Conservation (phyloP, 2,888 invertebrate species). For the Sympetrum striolatum region DNA sequence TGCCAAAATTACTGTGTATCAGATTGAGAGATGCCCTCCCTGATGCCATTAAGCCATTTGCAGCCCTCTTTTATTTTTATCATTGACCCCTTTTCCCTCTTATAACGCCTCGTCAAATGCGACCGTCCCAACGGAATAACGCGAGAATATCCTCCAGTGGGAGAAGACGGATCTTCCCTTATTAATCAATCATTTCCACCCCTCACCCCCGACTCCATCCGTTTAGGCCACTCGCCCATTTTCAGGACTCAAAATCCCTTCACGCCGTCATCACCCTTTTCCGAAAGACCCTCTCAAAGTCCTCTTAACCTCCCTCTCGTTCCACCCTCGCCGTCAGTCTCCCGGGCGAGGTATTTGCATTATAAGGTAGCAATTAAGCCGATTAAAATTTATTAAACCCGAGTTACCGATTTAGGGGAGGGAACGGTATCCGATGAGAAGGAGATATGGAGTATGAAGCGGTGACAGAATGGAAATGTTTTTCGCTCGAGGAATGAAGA, state of each 20-base stretch:
- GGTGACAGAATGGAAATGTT: not conserved
- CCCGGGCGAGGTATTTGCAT: conserved; percentile 19
- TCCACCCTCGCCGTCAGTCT: not conserved
- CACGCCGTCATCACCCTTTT: not conserved
- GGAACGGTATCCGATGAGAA: not conserved
- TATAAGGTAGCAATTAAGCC: conserved; percentile 44
- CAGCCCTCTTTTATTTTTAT: conserved; percentile 18
- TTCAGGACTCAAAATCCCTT: not conserved
- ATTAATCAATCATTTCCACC: conserved; percentile 29
- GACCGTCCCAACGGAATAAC: not conserved
- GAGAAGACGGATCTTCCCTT: not conserved
- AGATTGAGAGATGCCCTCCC: not conserved
- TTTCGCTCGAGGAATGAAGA: not conserved
- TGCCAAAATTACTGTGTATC: not conserved
- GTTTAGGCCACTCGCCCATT: not conserved
- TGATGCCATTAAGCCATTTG: conserved; percentile 1
- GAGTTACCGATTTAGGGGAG: conserved; percentile 28
- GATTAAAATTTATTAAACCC: conserved; percentile 42
- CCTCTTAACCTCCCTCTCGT: not conserved
- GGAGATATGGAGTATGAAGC: not conserved
- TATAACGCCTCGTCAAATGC: conserved; percentile 7
- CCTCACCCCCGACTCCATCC: not conserved
- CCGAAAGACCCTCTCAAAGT: not conserved
- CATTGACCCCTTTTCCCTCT: not conserved
- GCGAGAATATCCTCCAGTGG: not conserved